Base-by-base conservation (phyloP, 2,888 invertebrate species). In the Pyrocoelia pectoralis region DNA sequence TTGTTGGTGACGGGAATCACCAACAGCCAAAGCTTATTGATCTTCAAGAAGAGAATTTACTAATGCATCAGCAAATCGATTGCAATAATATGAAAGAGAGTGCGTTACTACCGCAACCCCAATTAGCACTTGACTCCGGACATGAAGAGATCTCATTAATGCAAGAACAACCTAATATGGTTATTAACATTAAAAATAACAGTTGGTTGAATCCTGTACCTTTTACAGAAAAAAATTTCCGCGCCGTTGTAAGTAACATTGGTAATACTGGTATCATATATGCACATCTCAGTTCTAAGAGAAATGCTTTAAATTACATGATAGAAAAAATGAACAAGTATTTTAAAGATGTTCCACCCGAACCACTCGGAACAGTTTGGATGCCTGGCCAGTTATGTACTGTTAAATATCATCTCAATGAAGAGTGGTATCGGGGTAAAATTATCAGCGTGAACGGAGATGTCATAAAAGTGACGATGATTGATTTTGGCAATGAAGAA, bases 401-500 rank as follows among this genome's bases (percentile, higher is more conserved):
- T 24, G 92, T 89, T 0, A 82, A 84, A 61, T 93, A 86, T 78
- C 87, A 86, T 70, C 67, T 83, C 12, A 89, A 93, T 74, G 83
- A 85, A 8, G 81, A 82, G 12, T 91, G 90, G 84, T 94, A 94
- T 78, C 84, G 95, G 60, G 93, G 88, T 4, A 81, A 82, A 73
- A 84, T 93, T 1, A 0, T 82, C 1, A 78, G 84, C 54, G 80
- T 85, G 0, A 74, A 81, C 40, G 82, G 84, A 60, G 69, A 79
- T 1, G 71, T 75, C 54, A 81, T 88, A 66, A 66, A 83, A 56
- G 87, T 94, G 0, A 82, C 86, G 54, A 94, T 92, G 80, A 85
- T 95, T 1, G 95, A 95, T 81, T 95, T 91, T 74, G 95, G 95
- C 0, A 94, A 93, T 75, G 83, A 86, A 40, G 94, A 95, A 77